These are phyloP conservation scores for Argynnis bischoffii DNA, from an alignment of 2,888 invertebrate genomes.

Conservation along the genomic window DNA sequence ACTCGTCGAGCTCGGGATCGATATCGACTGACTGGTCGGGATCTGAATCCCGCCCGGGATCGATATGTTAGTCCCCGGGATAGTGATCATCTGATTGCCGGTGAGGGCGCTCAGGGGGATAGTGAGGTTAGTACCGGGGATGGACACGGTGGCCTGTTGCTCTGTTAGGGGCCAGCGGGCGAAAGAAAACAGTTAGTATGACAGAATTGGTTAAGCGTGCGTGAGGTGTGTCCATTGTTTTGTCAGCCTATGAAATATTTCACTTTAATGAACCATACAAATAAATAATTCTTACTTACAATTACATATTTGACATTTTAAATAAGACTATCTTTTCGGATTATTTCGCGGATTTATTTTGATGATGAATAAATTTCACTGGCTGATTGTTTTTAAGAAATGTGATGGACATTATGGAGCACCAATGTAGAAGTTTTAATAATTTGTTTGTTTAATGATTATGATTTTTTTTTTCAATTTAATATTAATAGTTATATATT, in stretches of 20 bases:
- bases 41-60: conserved; percentile 54
- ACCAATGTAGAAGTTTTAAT: too few relatives aligned
- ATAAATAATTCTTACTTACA: too few relatives aligned
- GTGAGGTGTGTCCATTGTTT: conserved; percentile 30
- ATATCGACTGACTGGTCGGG: conserved; percentile 53
- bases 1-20: conserved; percentile 56
- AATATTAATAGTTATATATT: too few relatives aligned
- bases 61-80: conserved; percentile 81
- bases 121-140: conserved; percentile 85
- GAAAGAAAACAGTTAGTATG: conserved; percentile 69
- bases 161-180: conserved; percentile 61
- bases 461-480: too few relatives aligned
- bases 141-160: conserved; percentile 81
- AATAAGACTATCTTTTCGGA: too few relatives aligned
- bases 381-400: too few relatives aligned
- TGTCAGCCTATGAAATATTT: background rate
- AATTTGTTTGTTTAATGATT: too few relatives aligned
- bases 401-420: too few relatives aligned
- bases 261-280: too few relatives aligned
- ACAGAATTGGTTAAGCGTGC: conserved; percentile 59
- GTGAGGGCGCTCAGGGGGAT: conserved; percentile 80
- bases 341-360: too few relatives aligned
- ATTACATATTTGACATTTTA: too few relatives aligned
- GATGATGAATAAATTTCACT: too few relatives aligned
- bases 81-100: conserved; percentile 77